Evolutionary conservation across 1,140 invertebrate species (phyloP).

Genomic region (Nephila pilipes): DNA sequence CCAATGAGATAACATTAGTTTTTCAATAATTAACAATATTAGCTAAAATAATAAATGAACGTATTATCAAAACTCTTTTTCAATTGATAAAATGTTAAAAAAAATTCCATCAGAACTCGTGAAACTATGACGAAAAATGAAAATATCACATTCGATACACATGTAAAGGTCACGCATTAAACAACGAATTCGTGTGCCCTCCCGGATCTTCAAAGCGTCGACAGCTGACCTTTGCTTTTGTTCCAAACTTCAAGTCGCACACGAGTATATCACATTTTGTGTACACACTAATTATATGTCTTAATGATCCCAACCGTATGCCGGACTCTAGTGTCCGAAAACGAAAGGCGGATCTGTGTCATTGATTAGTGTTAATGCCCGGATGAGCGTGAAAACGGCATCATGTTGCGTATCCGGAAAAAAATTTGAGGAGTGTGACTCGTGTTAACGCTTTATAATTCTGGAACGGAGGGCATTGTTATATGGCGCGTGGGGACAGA

Average conservation of each 20-base stretch:
- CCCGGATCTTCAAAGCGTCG: slow-evolving; percentile 6
- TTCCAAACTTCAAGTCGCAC: neutral
- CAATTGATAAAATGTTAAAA: too few relatives aligned
- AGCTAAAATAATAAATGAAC: too few relatives aligned
- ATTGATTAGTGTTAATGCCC: neutral
- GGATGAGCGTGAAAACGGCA: slow-evolving; percentile 49
- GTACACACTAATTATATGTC: slow-evolving; percentile 45
- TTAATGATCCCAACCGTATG: neutral
- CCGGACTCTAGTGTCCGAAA: neutral
- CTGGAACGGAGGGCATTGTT: slow-evolving; percentile 11
- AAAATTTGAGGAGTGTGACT: neutral
- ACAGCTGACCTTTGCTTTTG: slow-evolving; percentile 46
- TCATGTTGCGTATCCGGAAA: slow-evolving; percentile 26
- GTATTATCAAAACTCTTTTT: too few relatives aligned
- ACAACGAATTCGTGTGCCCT: slow-evolving; percentile 7
- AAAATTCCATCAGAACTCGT: too few relatives aligned
- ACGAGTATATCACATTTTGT: neutral
- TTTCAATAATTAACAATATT: too few relatives aligned
- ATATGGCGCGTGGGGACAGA: neutral
- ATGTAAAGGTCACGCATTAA: neutral
- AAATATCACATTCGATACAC: neutral
- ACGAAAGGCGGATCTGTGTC: slow-evolving; percentile 37
- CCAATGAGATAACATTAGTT: too few relatives aligned
- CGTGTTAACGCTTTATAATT: neutral
- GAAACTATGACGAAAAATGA: neutral